Evolutionary conservation across 2,113 vertebrate species (phyloP).

Genomic region (Uria aalge): DNA sequence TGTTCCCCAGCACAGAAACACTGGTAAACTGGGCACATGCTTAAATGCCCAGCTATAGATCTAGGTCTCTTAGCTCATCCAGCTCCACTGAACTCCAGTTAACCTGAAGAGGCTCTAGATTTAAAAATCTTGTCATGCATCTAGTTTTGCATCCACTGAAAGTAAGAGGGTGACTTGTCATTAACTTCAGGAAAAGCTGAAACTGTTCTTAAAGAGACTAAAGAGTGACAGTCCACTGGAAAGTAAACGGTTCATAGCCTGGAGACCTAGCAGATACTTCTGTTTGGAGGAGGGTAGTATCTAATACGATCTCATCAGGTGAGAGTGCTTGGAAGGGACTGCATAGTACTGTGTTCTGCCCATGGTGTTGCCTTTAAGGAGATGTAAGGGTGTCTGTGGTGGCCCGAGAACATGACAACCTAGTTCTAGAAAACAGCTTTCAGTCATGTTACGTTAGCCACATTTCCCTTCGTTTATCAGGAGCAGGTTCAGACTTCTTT

Average conservation of each 20-base stretch:
- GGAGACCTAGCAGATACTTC: not conserved
- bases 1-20: not conserved
- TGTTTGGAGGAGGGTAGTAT: not conserved
- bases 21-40: not conserved
- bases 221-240: not conserved
- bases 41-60: not conserved
- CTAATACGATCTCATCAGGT: not conserved
- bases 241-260: not conserved
- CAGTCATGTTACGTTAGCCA: not conserved
- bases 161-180: not conserved
- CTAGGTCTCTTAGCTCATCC: not conserved
- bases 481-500: not conserved
- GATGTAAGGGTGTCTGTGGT: not conserved
- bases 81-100: not conserved
- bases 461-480: not conserved
- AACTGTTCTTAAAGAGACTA: not conserved
- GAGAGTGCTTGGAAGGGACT: not conserved
- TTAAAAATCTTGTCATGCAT: not conserved
- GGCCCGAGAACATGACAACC: not conserved
- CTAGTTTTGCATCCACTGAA: not conserved
- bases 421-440: not conserved
- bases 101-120: not conserved
- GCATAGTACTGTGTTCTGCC: not conserved
- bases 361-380: not conserved
- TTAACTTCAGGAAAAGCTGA: not conserved